Base-by-base conservation (phyloP, 1,140 invertebrate genomes). In the Galleria mellonella region DNA sequence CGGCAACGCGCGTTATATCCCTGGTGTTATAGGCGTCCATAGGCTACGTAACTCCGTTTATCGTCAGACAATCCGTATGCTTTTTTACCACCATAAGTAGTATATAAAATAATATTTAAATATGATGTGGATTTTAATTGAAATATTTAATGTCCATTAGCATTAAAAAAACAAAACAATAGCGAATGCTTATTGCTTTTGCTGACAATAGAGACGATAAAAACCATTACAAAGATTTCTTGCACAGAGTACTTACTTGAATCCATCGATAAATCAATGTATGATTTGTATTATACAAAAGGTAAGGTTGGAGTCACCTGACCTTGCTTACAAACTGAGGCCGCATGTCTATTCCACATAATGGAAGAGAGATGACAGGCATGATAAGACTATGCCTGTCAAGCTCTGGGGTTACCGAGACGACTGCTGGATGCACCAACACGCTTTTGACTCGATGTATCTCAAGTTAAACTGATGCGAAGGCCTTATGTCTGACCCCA, bases 341-440 rank as follows among this genome's bases (percentile, higher is more conserved):
- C 60, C 66, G 51, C 53, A 52, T 54, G 67, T 69, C 77, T 70
- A 65, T 65, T 50, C 43, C 51, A 44, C 52, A 74, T 71, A 76
- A 79, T 77, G 52, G 65, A 52, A 55, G 50, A 37, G 35, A 70
- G 67, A 74, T 77, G 78, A 83, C 73, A 76, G 68, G 53, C 23
- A 12, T 49, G 72, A 70, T 66, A 69, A 58, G 55, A 40, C 40
- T 23, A 23, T 6, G 32, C 40, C 47, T 31, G 40, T 43, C 51
- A 38, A 23, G 17, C 17, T 2, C 17, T 23, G 35, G 9, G 35
- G 14, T 37, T 15, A 14, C 4, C 4, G 6, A 9, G 35, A 17
- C 9, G 35, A 37, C 17, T 37, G 41, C 17, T 31, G 35, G 13
- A 15, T 17, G 35, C 7, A 37, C 23, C 8, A 23, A 23, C 35